These are phyloP conservation scores for Ochropleura plecta DNA, from an alignment of 2,888 invertebrate genomes.

Conservation along the genomic window DNA sequence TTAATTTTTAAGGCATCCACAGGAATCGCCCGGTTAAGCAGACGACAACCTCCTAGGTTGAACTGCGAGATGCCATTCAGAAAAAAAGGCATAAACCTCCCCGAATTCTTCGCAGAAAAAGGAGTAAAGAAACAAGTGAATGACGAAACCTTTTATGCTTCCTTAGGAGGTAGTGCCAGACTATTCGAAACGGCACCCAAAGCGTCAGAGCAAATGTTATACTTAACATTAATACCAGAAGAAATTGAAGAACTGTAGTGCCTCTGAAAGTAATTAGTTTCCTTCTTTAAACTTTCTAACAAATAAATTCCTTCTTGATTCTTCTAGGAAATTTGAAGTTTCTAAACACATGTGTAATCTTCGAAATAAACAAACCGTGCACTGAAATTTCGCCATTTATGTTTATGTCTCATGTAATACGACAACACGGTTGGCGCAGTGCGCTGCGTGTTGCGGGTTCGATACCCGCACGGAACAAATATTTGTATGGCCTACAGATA, in stretches of 20 bases:
- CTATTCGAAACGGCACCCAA: constrained; percentile 80
- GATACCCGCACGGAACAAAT: too few species aligned
- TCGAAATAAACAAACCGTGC: not conserved
- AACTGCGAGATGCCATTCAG: too few species aligned
- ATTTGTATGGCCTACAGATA: too few species aligned
- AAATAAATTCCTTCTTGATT: not conserved
- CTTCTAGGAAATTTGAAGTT: not conserved
- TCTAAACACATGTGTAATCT: not conserved
- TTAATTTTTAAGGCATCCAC: too few species aligned
- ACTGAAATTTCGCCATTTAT: not conserved
- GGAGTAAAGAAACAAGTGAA: not conserved
- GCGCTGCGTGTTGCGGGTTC: too few species aligned
- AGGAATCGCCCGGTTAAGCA: too few species aligned
- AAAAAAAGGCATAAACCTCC: too few species aligned
- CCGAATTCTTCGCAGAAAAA: not conserved
- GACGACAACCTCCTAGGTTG: too few species aligned
- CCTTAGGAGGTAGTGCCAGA: constrained; percentile 79
- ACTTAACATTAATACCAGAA: constrained; percentile 74
- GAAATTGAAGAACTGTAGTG: constrained; percentile 73
- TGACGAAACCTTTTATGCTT: constrained; percentile 68
- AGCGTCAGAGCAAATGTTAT: constrained; percentile 79
- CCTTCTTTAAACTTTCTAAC: not conserved
- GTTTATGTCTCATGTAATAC: not conserved
- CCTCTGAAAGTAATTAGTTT: constrained; percentile 64
- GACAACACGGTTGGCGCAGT: too few species aligned